phyloP scores from a whole-genome alignment of 2,113 vertebrate genomes.

The Apteryx mantelli region DNA sequence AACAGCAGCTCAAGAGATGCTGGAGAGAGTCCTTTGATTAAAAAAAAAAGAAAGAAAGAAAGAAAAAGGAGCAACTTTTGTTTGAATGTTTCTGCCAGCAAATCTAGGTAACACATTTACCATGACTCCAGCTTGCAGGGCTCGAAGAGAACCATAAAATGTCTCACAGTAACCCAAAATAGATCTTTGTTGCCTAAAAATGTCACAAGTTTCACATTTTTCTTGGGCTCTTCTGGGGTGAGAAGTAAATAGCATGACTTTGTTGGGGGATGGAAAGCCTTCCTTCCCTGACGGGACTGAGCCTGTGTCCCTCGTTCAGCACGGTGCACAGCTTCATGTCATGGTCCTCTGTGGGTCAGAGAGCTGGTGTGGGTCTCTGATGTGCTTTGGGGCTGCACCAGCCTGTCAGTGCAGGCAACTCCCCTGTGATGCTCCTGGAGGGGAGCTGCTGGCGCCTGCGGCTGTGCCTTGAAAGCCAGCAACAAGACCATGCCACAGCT shows the following conservation, averaged over 20 bases:
- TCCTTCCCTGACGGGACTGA: not conserved
- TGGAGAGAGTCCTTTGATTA: not conserved
- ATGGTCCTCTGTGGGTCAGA: not conserved
- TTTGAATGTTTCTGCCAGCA: not conserved
- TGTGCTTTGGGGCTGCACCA: not conserved
- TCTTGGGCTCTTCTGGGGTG: conserved; percentile 22
- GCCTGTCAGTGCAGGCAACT: not conserved
- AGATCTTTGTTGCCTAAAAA: conserved; percentile 46
- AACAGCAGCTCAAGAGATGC: not conserved
- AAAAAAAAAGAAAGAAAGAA: fast-evolving
- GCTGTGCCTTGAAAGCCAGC: not conserved
- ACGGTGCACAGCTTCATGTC: not conserved
- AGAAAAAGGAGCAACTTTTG: not conserved
- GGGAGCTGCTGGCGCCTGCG: not conserved
- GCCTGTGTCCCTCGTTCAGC: not conserved
- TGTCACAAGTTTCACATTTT: conserved; percentile 33
- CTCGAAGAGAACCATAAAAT: not conserved
- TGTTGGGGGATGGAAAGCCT: not conserved
- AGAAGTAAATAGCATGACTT: conserved; percentile 41
- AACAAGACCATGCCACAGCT: fast-evolving
- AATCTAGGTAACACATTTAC: conserved; percentile 11
- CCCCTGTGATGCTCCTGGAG: not conserved
- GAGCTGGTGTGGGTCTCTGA: not conserved
- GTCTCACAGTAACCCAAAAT: conserved; percentile 38
- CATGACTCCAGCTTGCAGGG: not conserved